phyloP scores from a whole-genome alignment of 2,888 invertebrate species.

The Hydrotaea cyrtoneurina region DNA sequence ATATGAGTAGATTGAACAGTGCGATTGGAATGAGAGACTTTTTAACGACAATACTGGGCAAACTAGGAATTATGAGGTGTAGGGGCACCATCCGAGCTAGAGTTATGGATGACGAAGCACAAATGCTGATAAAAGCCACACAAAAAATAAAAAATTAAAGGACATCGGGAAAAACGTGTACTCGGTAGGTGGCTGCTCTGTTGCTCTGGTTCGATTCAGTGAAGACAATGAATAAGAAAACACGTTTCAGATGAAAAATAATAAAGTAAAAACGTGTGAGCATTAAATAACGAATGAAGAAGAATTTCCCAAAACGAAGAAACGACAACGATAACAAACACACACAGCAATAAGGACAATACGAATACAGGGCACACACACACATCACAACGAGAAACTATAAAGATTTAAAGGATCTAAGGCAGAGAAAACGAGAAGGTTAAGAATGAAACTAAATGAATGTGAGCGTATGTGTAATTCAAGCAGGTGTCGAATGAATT shows the following conservation, averaged over 20 bases:
- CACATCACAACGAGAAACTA: background rate
- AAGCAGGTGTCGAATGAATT: background rate
- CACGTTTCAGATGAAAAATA: conserved; percentile 59
- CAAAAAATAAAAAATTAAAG: background rate
- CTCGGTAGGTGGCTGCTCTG: background rate
- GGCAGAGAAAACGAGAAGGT: background rate
- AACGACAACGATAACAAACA: background rate
- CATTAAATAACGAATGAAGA: conserved; percentile 18
- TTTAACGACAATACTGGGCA: background rate
- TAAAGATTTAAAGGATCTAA: too few species aligned
- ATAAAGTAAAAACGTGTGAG: conserved; percentile 55
- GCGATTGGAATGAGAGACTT: too few species aligned
- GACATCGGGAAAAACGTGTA: conserved; percentile 4
- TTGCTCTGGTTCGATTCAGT: background rate
- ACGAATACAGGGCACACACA: background rate
- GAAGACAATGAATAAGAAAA: conserved; percentile 14
- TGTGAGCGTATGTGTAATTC: background rate
- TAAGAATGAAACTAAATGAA: background rate
- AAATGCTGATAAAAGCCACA: background rate
- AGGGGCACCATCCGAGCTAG: background rate
- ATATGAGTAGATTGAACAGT: background rate
- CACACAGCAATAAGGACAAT: background rate
- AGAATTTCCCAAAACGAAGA: background rate
- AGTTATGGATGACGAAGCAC: background rate
- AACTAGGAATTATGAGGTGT: background rate